Percentiles rank a stretch among this genome's conserved stretches.
phyloP scores from a whole-genome alignment of 2,113 vertebrate species.

The Ceyx margarethae region DNA sequence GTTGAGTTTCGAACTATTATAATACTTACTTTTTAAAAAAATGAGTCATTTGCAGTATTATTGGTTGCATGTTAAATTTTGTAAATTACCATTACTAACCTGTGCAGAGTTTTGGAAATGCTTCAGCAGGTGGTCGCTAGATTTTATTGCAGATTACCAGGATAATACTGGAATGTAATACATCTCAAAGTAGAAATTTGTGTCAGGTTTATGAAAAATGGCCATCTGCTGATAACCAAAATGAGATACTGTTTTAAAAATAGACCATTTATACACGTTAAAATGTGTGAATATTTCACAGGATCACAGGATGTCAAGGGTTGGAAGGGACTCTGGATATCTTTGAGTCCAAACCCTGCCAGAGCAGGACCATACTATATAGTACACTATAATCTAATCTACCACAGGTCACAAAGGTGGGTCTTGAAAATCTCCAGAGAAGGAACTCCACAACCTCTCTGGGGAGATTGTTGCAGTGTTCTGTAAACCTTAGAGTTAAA shows the following conservation, averaged over 20 bases:
- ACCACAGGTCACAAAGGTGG: no score
- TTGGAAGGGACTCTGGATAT: no score
- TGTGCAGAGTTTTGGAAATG: not conserved
- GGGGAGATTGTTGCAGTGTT: not conserved
- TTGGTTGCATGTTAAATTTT: not conserved
- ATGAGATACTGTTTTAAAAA: not conserved
- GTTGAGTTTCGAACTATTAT: not conserved
- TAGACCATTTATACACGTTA: not conserved
- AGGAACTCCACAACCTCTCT: not conserved
- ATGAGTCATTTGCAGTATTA: not conserved
- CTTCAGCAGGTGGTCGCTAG: not conserved
- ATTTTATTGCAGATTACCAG: not conserved
- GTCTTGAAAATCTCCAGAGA: not conserved
- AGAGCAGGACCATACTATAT: no score
- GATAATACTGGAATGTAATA: not conserved
- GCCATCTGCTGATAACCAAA: not conserved
- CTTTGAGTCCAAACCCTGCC: no score
- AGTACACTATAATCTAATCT: no score
- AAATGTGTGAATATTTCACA: not conserved
- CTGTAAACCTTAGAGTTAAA: rapidly evolving
- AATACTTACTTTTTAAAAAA: not conserved
- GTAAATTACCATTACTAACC: not conserved
- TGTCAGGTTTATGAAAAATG: not conserved
- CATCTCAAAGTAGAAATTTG: not conserved
- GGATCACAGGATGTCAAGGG: no score